Conservation (phyloP, 2,113 vertebrate genomes). For the Junco hyemalis region DNA sequence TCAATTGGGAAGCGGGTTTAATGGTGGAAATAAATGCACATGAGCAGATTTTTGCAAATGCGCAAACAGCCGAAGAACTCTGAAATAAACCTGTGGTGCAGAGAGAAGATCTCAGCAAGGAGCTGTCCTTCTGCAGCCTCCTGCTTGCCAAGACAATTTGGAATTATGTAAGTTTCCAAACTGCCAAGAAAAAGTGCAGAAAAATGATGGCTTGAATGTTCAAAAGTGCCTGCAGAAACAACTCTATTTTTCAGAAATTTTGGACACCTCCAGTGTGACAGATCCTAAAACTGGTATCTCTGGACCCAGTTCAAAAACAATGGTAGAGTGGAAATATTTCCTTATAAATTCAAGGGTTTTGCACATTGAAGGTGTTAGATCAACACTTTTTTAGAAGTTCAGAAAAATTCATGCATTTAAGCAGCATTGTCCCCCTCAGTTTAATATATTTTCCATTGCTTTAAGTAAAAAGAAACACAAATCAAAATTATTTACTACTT, state of each 20-base stretch:
- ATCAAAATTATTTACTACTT: neutral
- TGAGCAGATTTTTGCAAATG: neutral
- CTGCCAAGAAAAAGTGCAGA: neutral
- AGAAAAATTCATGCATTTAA: neutral
- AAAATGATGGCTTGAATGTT: neutral
- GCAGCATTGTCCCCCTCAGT: neutral
- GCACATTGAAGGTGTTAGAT: neutral
- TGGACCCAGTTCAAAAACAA: neutral
- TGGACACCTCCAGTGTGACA: neutral
- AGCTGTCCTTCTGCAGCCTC: neutral
- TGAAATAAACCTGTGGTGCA: neutral
- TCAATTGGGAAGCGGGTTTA: neutral
- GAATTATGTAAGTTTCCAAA: neutral
- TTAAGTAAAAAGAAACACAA: neutral
- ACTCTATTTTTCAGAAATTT: neutral
- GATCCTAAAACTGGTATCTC: neutral
- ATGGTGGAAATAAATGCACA: neutral
- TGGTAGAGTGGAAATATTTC: neutral
- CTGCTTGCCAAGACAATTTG: neutral
- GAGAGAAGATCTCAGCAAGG: neutral
- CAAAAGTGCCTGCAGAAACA: fast-evolving
- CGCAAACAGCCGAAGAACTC: neutral
- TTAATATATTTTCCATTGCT: neutral
- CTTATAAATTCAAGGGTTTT: neutral
- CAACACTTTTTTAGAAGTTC: neutral